A percentile compares a stretch with the other conserved stretches of the same genome.
phyloP scores from a whole-genome alignment of 2,888 invertebrate genomes.

The Antitype chi region DNA sequence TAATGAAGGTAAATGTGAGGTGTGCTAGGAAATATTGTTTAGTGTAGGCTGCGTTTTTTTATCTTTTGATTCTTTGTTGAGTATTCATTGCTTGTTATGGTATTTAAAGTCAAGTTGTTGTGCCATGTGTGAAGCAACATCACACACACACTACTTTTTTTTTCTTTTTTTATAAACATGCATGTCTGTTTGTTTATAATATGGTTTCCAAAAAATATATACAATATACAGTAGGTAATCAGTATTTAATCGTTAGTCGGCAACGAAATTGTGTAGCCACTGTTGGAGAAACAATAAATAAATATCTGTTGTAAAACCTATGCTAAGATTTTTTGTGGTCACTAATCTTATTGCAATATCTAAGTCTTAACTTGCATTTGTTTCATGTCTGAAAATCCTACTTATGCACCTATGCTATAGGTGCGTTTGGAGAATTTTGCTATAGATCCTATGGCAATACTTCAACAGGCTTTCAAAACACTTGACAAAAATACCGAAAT shows the following conservation, averaged over 20 bases:
- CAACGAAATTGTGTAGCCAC: not conserved
- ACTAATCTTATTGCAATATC: not conserved
- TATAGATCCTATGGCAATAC: not conserved
- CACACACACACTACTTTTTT: not conserved
- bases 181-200: not conserved
- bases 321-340: not conserved
- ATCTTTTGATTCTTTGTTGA: conserved; percentile 22
- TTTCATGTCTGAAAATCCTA: not conserved
- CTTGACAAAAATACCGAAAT: conserved; percentile 13
- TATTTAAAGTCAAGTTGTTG: not conserved
- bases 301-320: not conserved
- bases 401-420: not conserved
- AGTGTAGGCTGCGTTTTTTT: conserved; percentile 6
- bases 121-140: not conserved
- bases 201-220: too few species aligned
- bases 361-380: not conserved
- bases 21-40: conserved; percentile 41
- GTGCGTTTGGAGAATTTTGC: too few species aligned
- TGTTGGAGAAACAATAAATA: not conserved
- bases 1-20: conserved; percentile 64
- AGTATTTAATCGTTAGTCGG: too few species aligned
- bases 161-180: not conserved
- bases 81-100: not conserved
- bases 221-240: too few species aligned
- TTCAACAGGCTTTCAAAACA: not conserved